Evolutionary conservation across 2,113 vertebrate genomes (phyloP), one percentile per base, ranked within the genome.

Genomic region (Pitta sordida): DNA sequence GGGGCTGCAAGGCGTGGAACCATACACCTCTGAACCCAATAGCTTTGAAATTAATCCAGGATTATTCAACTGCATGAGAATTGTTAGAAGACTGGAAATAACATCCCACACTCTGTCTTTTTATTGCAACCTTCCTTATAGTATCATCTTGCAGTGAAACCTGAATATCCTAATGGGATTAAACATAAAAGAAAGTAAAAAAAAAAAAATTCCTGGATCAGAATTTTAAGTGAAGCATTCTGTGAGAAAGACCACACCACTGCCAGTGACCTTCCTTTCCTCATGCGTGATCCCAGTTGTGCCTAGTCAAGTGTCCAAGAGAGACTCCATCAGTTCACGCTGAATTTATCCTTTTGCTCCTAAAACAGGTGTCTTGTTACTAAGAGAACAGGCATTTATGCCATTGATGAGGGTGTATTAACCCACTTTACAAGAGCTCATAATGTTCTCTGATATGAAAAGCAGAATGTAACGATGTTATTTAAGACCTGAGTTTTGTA

Each of bases 61-160:
- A 97, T 96, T 97, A 97, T 91, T 97, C 71, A 96, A 93, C 88
- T 88, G 88, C 62, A 88, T 92, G 69, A 96, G 73, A 97, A 95
- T 90, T 93, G 51, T 92, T 86, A 90, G 86, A 91, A 93, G 90
- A 88, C 77, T 96, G 78, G 91, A 97, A 95, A 96, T 74, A 90
- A 75, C 86, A 95, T 53, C 84, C 60, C 23, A 11, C 44, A 32
- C 67, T 91, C 83, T 91, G 64, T 67, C 81, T 96, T 96, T 96
- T 83, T 91, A 90, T 96, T 94, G 64, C 95, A 96, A 95, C 77
- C 43, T 95, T 96, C 91, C 96, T 96, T 85, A 77, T 21, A 68
- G 87, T 97, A 96, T 98, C 97, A 96, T 51, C 65, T 98, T 98
- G 79, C 97, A 96, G 75, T 96, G 97, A 97, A 98, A 98, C 94